phyloP scores from a whole-genome alignment of 2,797 vertebrate species.

The Thalassophryne amazonica region DNA sequence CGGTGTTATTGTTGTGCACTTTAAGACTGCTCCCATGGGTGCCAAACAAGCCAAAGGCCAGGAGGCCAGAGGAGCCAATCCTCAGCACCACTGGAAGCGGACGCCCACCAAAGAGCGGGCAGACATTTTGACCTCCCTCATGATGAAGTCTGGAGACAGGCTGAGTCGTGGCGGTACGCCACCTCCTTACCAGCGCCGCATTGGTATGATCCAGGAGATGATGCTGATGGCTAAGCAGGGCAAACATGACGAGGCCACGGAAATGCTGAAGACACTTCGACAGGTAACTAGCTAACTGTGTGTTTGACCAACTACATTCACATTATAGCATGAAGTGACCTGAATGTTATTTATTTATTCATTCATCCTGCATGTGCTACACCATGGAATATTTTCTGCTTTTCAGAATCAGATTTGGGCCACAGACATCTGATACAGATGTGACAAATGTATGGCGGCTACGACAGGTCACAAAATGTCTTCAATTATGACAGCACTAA shows the following conservation, averaged over 20 bases:
- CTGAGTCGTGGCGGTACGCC: slow-evolving; percentile 80
- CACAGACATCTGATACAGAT: too few species aligned
- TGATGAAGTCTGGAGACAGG: slow-evolving; percentile 87
- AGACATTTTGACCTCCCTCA: slow-evolving; percentile 86
- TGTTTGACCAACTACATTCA: too few species aligned
- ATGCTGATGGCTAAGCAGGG: slow-evolving; percentile 92
- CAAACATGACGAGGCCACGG: slow-evolving; percentile 89
- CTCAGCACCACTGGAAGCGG: slow-evolving; percentile 80
- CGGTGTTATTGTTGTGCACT: slow-evolving; percentile 24
- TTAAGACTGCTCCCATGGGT: slow-evolving; percentile 79
- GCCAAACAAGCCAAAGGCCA: slow-evolving; percentile 89
- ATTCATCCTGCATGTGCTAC: too few species aligned
- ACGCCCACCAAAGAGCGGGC: slow-evolving; percentile 81
- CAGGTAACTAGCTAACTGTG: slow-evolving; percentile 76
- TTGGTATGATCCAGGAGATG: slow-evolving; percentile 96
- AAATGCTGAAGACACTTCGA: slow-evolving; percentile 90
- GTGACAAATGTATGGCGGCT: too few species aligned
- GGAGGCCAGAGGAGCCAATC: slow-evolving; percentile 77
- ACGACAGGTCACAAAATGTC: too few species aligned
- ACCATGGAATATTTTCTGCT: too few species aligned
- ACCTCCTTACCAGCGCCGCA: slow-evolving; percentile 93
- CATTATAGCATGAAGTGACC: too few species aligned
- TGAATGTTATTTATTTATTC: too few species aligned
- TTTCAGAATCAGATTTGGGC: too few species aligned
- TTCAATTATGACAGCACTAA: too few species aligned